Base-by-base conservation (phyloP, 2,888 invertebrate genomes). In the Homarus gammarus region DNA sequence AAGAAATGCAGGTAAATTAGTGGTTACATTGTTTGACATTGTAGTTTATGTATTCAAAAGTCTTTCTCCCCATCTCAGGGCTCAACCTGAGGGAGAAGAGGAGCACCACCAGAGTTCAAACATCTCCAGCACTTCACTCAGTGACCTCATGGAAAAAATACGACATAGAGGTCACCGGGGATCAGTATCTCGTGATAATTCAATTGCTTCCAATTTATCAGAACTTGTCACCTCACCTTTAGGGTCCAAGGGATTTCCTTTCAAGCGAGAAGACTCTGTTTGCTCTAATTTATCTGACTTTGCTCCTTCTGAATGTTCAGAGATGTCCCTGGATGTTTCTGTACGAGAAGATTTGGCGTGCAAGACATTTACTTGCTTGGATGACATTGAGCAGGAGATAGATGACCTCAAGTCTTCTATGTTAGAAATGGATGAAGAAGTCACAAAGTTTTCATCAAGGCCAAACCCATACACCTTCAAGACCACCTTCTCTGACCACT, bases 391-490 rank as follows among this genome's bases (percentile, higher is more conserved):
- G 40, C 87, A 91, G 64, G 90, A 90, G 12, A 79, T 91, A n/a
- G 90, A 90, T 88, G 90, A 90, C 40, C 89, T 91, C 5, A 91
- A 86, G 75, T 81, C 81, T 18, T 88, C 88, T 10, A 81, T 91
- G 84, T 68, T 90, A 33, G 90, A 91, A 73, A 91, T 91, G 91
- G 91, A 91, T 75, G 90, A 91, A 64, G 90, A 91, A 64, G 87
- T 91, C 5, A 83, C 82, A 1, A 88, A 84, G 51, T 91, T 91
- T 61, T 61, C 77, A 1, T 87, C 90, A 2, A 88, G 72, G 64
- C 91, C 91, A 12, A 81, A 91, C 64, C 91, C 91, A 38, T 91
- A 91, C 56, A 81, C 82, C 12, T 81, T 91, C n/a, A 91, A 89
- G 68, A 91, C 90, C 56, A 91, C 91, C 40, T 90, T 61, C 79